phyloP scores from a whole-genome alignment of 2,888 invertebrate species.

The Neoascia interrupta region DNA sequence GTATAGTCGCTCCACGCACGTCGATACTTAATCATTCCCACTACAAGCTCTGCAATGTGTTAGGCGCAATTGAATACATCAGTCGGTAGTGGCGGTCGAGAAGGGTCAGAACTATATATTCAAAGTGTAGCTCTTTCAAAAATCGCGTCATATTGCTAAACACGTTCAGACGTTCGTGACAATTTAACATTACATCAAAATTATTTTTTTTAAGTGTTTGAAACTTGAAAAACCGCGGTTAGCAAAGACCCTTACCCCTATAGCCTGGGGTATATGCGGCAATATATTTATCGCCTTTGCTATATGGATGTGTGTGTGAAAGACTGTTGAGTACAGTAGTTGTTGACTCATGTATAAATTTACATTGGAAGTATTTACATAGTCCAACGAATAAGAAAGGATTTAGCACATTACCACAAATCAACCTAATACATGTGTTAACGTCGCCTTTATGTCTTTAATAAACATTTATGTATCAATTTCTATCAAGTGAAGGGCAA shows the following conservation, averaged over 20 bases:
- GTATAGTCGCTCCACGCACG: slow-evolving; percentile 50
- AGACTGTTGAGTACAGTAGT: no score
- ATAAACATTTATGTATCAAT: slow-evolving; percentile 14
- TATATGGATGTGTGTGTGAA: no score
- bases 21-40: slow-evolving; percentile 26
- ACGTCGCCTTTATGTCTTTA: slow-evolving; percentile 19
- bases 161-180: not conserved
- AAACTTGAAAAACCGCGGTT: no score
- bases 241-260: no score
- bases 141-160: not conserved
- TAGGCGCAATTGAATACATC: slow-evolving; percentile 28
- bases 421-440: slow-evolving; percentile 5
- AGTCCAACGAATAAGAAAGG: slow-evolving; percentile 31
- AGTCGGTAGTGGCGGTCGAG: slow-evolving; percentile 53
- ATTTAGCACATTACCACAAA: slow-evolving; percentile 13
- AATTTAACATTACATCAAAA: not conserved
- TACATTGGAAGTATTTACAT: not conserved
- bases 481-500: not conserved
- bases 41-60: slow-evolving; percentile 8
- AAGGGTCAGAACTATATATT: slow-evolving; percentile 52
- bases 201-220: no score
- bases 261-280: no score
- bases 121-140: slow-evolving; percentile 2
- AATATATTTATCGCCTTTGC: no score
- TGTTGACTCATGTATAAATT: not conserved